phyloP scores from a whole-genome alignment of 2,797 vertebrate genomes.

The Pristis pectinata region DNA sequence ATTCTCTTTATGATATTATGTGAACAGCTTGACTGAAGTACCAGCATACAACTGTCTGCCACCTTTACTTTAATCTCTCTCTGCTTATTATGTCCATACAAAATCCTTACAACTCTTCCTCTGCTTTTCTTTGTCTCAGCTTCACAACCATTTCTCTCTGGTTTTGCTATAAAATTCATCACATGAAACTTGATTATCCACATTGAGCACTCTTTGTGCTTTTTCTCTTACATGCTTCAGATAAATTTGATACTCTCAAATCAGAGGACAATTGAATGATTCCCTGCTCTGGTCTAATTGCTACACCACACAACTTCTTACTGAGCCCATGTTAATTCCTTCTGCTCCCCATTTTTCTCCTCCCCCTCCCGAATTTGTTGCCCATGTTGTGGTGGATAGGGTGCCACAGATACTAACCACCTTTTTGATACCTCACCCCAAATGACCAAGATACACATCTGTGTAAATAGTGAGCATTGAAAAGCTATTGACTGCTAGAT shows the following conservation, averaged over 20 bases:
- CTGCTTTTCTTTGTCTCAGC: not conserved
- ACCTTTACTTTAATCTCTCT: not conserved
- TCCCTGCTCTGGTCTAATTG: too few species aligned
- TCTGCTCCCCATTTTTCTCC: not conserved
- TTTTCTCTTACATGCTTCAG: not conserved
- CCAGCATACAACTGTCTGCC: not conserved
- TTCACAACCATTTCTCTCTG: not conserved
- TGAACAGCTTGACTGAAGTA: not conserved
- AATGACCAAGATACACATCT: not conserved
- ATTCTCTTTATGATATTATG: not conserved
- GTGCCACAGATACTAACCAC: not conserved
- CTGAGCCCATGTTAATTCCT: not conserved
- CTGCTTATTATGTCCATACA: not conserved
- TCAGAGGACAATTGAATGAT: not conserved
- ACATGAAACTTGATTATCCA: not conserved
- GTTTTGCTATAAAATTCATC: not conserved
- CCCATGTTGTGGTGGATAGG: not conserved
- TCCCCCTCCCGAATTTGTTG: not conserved
- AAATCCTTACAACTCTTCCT: not conserved
- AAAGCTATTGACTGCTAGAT: not conserved
- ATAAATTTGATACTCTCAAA: not conserved
- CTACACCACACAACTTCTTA: not conserved
- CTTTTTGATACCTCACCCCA: not conserved
- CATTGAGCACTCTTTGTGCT: not conserved
- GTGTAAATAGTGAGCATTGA: not conserved